These are phyloP conservation scores for Festucalex cinctus DNA, from an alignment of 2,113 vertebrate genomes.

Conservation along the genomic window DNA sequence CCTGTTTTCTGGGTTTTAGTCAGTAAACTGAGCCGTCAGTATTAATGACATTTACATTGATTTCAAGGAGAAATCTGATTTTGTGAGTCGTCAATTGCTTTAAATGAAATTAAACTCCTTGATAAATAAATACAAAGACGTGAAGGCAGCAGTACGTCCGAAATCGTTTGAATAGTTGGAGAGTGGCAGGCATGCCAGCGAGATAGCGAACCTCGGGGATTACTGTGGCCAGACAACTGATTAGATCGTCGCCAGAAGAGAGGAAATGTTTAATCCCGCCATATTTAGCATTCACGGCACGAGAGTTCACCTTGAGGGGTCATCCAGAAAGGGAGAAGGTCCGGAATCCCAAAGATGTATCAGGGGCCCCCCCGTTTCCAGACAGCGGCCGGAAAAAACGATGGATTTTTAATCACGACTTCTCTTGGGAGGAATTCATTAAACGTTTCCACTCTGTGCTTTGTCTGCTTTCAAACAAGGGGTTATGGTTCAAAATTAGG, in stretches of 20 bases:
- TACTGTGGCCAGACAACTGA: slow-evolving; percentile 64
- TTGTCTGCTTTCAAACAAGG: not conserved
- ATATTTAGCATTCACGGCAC: slow-evolving; percentile 71
- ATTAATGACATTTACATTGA: too few relatives aligned
- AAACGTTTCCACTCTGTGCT: slow-evolving; percentile 3
- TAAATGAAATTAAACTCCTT: too few relatives aligned
- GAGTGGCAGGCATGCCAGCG: slow-evolving; percentile 24
- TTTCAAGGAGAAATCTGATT: not conserved
- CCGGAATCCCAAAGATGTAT: slow-evolving; percentile 64
- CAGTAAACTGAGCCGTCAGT: too few relatives aligned
- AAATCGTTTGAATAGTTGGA: slow-evolving; percentile 27
- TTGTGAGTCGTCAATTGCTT: not conserved
- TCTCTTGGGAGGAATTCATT: slow-evolving; percentile 64
- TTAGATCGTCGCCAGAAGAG: slow-evolving; percentile 66
- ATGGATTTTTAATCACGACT: slow-evolving; percentile 69
- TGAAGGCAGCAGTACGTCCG: slow-evolving; percentile 12
- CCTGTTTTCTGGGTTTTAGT: too few relatives aligned
- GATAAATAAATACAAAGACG: slow-evolving; percentile 5
- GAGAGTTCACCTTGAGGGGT: slow-evolving; percentile 75
- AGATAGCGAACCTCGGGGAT: slow-evolving; percentile 50
- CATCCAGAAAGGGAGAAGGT: slow-evolving; percentile 56
- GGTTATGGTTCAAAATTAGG: not conserved
- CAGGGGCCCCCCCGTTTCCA: slow-evolving; percentile 43
- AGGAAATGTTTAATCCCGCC: slow-evolving; percentile 66
- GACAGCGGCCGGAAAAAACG: slow-evolving; percentile 52